These are phyloP conservation scores for Podarcis cretensis DNA, from an alignment of 2,113 vertebrate genomes.

Conservation along the genomic window DNA sequence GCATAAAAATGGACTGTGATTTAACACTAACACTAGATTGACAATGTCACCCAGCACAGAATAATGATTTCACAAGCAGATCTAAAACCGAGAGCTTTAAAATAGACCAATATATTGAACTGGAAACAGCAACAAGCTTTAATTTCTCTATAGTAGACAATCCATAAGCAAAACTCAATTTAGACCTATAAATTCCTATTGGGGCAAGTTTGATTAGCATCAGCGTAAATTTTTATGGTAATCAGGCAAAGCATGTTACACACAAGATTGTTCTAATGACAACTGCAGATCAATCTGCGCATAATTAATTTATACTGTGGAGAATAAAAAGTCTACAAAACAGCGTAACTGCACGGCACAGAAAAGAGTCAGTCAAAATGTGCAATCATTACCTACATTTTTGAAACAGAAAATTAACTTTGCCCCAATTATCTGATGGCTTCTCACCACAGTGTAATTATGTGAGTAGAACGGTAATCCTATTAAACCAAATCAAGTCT, in stretches of 20 bases:
- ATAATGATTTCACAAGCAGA: slow-evolving; percentile 14
- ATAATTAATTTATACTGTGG: background rate
- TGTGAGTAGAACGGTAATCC: background rate
- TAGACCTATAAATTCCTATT: background rate
- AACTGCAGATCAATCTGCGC: background rate
- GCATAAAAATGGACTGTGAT: slow-evolving; percentile 3
- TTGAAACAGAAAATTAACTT: background rate
- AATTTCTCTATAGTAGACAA: background rate
- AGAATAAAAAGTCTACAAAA: slow-evolving; percentile 8
- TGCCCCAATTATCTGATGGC: background rate
- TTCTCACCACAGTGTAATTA: slow-evolving; percentile 2
- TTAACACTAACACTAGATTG: background rate
- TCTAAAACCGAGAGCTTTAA: background rate
- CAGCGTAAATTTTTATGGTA: background rate
- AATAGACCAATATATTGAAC: background rate
- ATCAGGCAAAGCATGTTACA: background rate
- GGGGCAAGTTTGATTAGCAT: background rate
- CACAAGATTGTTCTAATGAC: slow-evolving; percentile 4
- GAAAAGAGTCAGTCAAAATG: background rate
- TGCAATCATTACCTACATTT: slow-evolving; percentile 1
- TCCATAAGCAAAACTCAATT: background rate
- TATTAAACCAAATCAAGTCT: background rate
- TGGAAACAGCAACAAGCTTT: slow-evolving; percentile 5
- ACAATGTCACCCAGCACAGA: slow-evolving; percentile 10
- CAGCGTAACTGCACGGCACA: background rate